Base-by-base conservation (phyloP, 2,888 invertebrate species). In the Elegia similella region DNA sequence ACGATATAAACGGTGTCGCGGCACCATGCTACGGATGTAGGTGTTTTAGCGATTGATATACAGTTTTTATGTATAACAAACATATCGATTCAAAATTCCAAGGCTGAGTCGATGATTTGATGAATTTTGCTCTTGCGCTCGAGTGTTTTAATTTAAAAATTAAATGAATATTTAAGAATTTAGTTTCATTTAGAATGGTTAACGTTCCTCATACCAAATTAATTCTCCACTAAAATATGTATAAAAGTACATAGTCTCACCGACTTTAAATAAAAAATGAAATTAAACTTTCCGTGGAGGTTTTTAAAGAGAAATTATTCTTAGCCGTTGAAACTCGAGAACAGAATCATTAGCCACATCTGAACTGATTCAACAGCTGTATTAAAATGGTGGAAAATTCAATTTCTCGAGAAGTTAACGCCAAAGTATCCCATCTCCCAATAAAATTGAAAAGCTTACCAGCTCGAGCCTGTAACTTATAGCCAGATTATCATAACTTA, bases 401-500 rank as follows among this genome's bases (percentile, higher is more conserved):
- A 72, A 73, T 73, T 75, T 75, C 67, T 62, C 62, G 59, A 61
- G 65, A 73, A 71, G 70, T 70, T 67, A 69, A 70, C 67, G 64
- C 65, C 60, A 63, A 65, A 69, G 66, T 68, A 65, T 64, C 63
- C 65, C 61, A 66, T 72, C 70, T 71, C 65, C 73, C 72, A 82
- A 81, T 82, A 84, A 85, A 84, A 84, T 82, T 82, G 77, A 80
- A 78, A 79, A 76, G 77, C 78, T 85, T 76, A 79, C 77, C 62
- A 69, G 67, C 64, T 69, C 62, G 63, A 75, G 73, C 73, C 76
- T 80, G 82, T 82, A 84, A 86, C 79, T 86, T 84, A 84, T 81
- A 82, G 84, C 73, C 65, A 70, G 81, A 84, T 85, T 84, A 84
- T 73, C 81, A 86, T 85, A 86, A 84, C 76, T 84, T 78, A 78